Base-by-base conservation (phyloP, 2,888 invertebrate species). In the Muscina levida region DNA sequence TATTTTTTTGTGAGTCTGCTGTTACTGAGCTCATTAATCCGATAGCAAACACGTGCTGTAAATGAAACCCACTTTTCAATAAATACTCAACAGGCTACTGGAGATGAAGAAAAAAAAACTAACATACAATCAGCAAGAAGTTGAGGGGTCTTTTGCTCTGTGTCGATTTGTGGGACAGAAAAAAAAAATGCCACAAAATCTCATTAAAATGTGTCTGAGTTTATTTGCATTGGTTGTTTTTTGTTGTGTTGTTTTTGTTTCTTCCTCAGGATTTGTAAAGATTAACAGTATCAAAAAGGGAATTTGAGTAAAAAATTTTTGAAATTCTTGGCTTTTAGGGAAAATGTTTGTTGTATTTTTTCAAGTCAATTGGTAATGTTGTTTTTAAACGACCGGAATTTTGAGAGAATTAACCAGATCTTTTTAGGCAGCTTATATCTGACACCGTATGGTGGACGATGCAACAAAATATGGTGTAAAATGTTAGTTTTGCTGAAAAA, bases 31-130 rank as follows among this genome's bases (percentile, higher is more conserved):
- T 80, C 73, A 71, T 73, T 71, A 72, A 72, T 42, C 67, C 73
- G 31, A 51, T 59, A 67, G 44, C 57, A 24, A 77, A 53, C 80
- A 81, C 80, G 80, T 80, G 80, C 71, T 73, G 70, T 66, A 44
- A 70, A 66, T 42, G 70, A 65, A 76, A 72, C 57, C 8, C n/a
- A 66, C 37, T 57, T 66, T 71, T 72, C 79, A 66, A 73, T 66
- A 77, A 70, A 72, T 72, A 42, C 15, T 24, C 26, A 13, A 39
- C 31, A 37, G 37, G n/a, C 39, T 10, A 39, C n/a, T 39, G 39
- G 17, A 13, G 17, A 3, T 24, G 15, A 46, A 48, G 17, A 22
- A 71, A n/a, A 26, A 59, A 51, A 70, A 70, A 24, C 51, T 17
- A 53, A 19, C 17, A 53, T 51, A n/a, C n/a, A n/a, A n/a, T n/a